phyloP scores from a whole-genome alignment of 2,113 vertebrate genomes.

The Chrysochloris asiatica region DNA sequence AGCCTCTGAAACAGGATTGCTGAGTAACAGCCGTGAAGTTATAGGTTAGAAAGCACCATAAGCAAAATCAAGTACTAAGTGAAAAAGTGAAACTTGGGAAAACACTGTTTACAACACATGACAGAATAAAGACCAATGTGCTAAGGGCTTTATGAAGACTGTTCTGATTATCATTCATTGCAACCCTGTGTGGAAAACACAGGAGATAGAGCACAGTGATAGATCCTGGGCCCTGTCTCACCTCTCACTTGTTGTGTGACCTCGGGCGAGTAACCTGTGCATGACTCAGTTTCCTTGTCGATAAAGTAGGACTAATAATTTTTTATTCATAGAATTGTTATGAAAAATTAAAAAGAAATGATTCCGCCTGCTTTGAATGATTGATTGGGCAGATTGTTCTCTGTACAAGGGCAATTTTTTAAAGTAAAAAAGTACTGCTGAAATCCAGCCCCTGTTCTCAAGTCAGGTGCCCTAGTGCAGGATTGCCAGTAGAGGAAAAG shows the following conservation, averaged over 20 bases:
- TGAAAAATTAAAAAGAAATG: not conserved
- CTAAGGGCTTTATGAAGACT: not conserved
- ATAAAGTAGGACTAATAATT: not conserved
- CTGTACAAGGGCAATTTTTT: too few species aligned
- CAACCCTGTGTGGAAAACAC: not conserved
- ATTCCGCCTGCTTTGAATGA: not conserved
- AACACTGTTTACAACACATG: not conserved
- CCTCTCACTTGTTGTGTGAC: not conserved
- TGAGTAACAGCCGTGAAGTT: too few species aligned
- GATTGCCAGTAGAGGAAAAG: too few species aligned
- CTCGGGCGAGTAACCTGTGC: not conserved
- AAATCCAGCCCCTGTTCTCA: too few species aligned
- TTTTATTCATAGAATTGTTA: not conserved
- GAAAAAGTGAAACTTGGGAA: not conserved
- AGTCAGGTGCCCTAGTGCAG: too few species aligned
- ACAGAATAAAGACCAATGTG: not conserved
- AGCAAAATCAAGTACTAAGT: slow-evolving; percentile 1
- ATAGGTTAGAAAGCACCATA: not conserved
- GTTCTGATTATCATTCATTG: not conserved
- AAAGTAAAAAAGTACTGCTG: too few species aligned
- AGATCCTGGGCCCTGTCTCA: not conserved
- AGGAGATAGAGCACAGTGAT: too few species aligned
- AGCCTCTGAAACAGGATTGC: too few species aligned
- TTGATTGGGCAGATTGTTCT: not conserved
- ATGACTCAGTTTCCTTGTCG: not conserved